These are phyloP conservation scores for Orthosia gothica DNA, from an alignment of 2,888 invertebrate species.

Conservation along the genomic window DNA sequence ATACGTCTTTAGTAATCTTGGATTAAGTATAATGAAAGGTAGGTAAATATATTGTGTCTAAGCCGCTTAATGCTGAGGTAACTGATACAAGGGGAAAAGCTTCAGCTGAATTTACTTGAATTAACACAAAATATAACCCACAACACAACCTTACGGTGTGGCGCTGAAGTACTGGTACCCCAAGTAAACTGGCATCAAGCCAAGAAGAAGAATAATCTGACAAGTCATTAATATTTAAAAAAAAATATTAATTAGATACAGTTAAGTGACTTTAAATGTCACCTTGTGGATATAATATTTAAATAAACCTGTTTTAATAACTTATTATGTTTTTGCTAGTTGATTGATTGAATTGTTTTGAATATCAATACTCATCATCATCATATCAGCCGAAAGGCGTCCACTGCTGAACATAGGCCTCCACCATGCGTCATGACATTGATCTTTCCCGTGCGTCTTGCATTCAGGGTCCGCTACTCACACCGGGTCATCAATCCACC, in stretches of 20 bases:
- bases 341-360: neutral
- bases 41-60: neutral
- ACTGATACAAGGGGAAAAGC: neutral
- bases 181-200: too few relatives aligned
- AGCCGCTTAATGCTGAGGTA: slow-evolving; percentile 11
- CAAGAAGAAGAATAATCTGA: neutral
- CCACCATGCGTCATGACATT: too few relatives aligned
- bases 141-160: too few relatives aligned
- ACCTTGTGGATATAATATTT: neutral
- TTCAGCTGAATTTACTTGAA: slow-evolving; percentile 10
- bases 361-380: too few relatives aligned
- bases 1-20: slow-evolving; percentile 30
- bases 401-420: too few relatives aligned
- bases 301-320: slow-evolving; percentile 13
- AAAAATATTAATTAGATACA: slow-evolving; percentile 13
- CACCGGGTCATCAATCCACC: too few relatives aligned
- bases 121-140: neutral
- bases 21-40: neutral
- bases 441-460: too few relatives aligned
- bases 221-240: too few relatives aligned
- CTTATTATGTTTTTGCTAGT: neutral
- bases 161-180: too few relatives aligned
- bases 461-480: too few relatives aligned
- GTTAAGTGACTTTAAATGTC: neutral
- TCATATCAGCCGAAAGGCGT: too few relatives aligned